Evolutionary conservation across 2,113 vertebrate species (phyloP).

Genomic region (Perca flavescens): DNA sequence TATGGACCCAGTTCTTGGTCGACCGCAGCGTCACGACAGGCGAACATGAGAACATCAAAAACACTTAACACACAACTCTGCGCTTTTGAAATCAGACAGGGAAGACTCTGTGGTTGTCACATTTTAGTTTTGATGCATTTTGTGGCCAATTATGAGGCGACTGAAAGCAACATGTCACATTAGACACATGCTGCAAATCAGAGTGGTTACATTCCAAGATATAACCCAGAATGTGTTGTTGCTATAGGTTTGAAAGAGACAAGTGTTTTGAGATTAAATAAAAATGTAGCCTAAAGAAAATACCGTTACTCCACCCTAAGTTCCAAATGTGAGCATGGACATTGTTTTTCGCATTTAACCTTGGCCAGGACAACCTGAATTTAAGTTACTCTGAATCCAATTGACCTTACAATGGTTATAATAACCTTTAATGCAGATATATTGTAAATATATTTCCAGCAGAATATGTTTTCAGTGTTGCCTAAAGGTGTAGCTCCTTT

Average conservation of each 20-base stretch:
- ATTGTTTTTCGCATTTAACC: constrained; percentile 44
- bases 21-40: constrained; percentile 77
- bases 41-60: constrained; percentile 57
- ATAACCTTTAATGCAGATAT: constrained; percentile 2
- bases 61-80: constrained; percentile 54
- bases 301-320: not conserved
- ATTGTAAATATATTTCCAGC: not conserved
- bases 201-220: not conserved
- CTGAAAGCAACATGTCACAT: constrained; percentile 20
- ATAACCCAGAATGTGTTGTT: not conserved
- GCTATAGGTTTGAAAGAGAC: not conserved
- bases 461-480: not conserved
- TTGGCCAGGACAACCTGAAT: constrained; percentile 48
- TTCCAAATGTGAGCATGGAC: not conserved
- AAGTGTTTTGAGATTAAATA: not conserved
- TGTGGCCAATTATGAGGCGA: constrained; percentile 29
- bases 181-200: constrained; percentile 15
- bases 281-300: not conserved
- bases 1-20: constrained; percentile 78
- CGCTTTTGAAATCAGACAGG: constrained; percentile 26
- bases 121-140: constrained; percentile 49
- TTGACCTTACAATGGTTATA: constrained; percentile 23
- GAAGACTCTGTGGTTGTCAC: constrained; percentile 20
- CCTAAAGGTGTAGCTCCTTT: not conserved
- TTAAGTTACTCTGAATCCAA: constrained; percentile 1